Percentiles rank a stretch among this genome's conserved stretches.
These are phyloP conservation scores for Melanostoma mellinum DNA, from an alignment of 2,888 invertebrate genomes.

Conservation along the genomic window DNA sequence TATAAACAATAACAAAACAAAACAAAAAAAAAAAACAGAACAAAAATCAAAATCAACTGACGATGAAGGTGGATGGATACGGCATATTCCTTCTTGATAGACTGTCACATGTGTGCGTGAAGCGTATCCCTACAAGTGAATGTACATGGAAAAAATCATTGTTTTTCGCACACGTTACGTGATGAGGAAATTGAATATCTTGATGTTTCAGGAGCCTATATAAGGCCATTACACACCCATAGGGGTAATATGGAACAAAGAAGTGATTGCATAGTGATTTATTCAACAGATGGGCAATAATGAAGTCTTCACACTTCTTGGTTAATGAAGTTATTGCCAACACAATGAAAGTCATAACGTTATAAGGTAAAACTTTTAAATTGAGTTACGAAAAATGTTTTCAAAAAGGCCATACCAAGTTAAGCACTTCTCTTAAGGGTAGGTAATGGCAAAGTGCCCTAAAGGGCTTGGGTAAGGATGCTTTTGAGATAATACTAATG, in stretches of 20 bases:
- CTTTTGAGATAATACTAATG: too few relatives aligned
- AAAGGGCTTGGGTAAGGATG: too few relatives aligned
- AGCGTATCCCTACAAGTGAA: conserved; percentile 11
- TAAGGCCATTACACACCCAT: conserved; percentile 25
- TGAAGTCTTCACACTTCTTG: conserved; percentile 50
- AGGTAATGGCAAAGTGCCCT: too few relatives aligned
- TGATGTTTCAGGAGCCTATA: conserved; percentile 38
- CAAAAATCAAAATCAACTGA: conserved; percentile 46
- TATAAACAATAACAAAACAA: too few relatives aligned
- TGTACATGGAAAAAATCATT: neutral
- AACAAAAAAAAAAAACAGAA: neutral
- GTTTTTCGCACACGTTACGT: neutral
- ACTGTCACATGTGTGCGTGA: conserved; percentile 31
- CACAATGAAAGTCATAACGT: conserved; percentile 27
- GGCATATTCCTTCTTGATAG: conserved; percentile 25
- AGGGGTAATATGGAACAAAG: conserved; percentile 29
- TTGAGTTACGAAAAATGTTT: conserved; percentile 15
- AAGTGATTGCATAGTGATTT: conserved; percentile 23
- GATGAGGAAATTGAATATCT: conserved; percentile 50
- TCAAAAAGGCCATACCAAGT: neutral
- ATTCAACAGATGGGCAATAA: conserved; percentile 56
- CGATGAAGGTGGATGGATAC: conserved; percentile 22
- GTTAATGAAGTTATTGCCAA: conserved; percentile 36
- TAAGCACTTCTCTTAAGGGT: too few relatives aligned
- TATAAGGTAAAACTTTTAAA: conserved; percentile 22